A percentile compares a stretch with the other conserved stretches of the same genome.
These are phyloP conservation scores for Anabacerthia variegaticeps DNA, from an alignment of 2,797 vertebrate species.

Conservation along the genomic window DNA sequence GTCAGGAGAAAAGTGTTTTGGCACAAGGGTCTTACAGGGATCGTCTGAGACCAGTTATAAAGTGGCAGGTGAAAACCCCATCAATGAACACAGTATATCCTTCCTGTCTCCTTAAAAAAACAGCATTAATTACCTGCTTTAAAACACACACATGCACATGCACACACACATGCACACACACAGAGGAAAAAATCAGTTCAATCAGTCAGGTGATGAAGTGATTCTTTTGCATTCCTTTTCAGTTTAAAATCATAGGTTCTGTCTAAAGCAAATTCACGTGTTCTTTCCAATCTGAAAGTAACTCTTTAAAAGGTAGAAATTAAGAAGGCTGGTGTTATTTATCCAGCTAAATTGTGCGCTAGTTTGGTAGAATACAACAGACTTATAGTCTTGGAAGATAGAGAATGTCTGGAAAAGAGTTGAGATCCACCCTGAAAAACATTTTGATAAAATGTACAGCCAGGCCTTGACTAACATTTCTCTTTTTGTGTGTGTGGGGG, in stretches of 20 bases:
- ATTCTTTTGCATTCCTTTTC: neutral
- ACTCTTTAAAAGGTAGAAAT: neutral
- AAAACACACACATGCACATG: neutral
- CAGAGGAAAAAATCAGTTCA: neutral
- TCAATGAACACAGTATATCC: neutral
- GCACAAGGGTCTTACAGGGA: neutral
- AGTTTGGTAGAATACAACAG: neutral
- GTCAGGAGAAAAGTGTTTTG: neutral
- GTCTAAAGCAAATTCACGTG: neutral
- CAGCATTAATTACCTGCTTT: neutral
- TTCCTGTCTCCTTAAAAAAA: neutral
- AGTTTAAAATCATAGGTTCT: neutral
- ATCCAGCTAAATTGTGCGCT: neutral
- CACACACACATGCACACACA: neutral
- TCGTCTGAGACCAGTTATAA: neutral
- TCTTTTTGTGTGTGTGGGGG: too few species aligned
- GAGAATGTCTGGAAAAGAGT: neutral
- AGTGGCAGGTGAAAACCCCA: neutral
- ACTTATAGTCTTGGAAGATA: neutral
- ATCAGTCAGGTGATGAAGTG: neutral
- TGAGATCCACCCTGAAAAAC: neutral
- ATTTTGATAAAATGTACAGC: neutral
- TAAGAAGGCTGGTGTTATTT: neutral
- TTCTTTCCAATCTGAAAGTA: neutral
- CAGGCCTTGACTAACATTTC: neutral